phyloP scores from a whole-genome alignment of 2,797 vertebrate genomes.

The Tachyglossus aculeatus region DNA sequence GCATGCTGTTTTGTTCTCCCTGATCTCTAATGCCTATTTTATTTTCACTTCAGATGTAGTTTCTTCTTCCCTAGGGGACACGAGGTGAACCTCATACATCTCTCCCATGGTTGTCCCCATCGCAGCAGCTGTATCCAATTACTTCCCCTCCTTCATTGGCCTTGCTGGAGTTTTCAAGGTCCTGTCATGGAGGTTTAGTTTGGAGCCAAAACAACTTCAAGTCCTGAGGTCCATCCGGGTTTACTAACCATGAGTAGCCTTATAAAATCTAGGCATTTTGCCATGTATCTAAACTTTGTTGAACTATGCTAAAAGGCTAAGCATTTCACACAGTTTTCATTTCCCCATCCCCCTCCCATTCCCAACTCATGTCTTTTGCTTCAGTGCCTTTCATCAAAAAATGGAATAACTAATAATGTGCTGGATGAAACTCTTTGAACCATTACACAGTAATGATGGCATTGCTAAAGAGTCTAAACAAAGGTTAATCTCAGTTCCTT shows the following conservation, averaged over 20 bases:
- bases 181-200: conserved; percentile 37
- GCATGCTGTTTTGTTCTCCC: no score
- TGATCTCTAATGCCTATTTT: neutral
- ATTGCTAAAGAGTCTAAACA: conserved; percentile 58
- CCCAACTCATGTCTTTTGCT: conserved; percentile 45
- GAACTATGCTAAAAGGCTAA: conserved; percentile 83
- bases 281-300: conserved; percentile 77
- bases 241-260: conserved; percentile 58
- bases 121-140: conserved; percentile 6
- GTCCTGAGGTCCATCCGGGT: conserved; percentile 43
- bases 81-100: neutral
- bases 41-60: neutral
- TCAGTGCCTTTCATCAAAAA: conserved; percentile 62
- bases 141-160: conserved; percentile 9
- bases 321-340: conserved; percentile 83
- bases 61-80: neutral
- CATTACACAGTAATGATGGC: conserved; percentile 32
- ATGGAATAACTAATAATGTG: conserved; percentile 50
- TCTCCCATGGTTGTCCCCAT: no score
- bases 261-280: conserved; percentile 77
- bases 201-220: conserved; percentile 59
- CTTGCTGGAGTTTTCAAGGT: conserved; percentile 5
- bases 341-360: conserved; percentile 32
- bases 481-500: conserved; percentile 29
- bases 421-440: conserved; percentile 56